phyloP scores from a whole-genome alignment of 2,797 vertebrate species.

The Iguana delicatissima region DNA sequence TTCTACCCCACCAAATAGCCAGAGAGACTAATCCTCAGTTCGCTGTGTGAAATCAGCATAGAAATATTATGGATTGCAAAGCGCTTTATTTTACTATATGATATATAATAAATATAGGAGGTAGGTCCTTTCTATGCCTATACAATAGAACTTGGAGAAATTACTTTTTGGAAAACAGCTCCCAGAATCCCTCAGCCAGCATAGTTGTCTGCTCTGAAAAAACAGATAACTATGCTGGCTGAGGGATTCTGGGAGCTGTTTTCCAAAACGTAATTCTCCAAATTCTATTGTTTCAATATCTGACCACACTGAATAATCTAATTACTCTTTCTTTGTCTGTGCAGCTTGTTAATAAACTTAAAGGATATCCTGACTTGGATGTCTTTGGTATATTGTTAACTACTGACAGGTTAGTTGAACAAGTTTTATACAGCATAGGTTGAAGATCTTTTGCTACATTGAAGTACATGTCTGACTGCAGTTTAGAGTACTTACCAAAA shows the following conservation, averaged over 20 bases:
- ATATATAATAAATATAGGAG: not conserved
- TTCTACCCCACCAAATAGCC: not conserved
- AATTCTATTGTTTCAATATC: too few relatives aligned
- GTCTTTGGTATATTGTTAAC: slow-evolving; percentile 27
- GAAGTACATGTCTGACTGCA: not conserved
- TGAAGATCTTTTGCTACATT: slow-evolving; percentile 20
- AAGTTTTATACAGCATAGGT: slow-evolving; percentile 18
- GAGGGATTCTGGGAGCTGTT: too few relatives aligned
- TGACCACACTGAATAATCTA: not conserved
- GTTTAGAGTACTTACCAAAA: not conserved
- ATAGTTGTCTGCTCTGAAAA: too few relatives aligned
- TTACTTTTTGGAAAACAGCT: too few relatives aligned
- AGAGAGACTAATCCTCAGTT: not conserved
- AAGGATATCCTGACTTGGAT: accelerated
- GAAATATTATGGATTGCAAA: not conserved
- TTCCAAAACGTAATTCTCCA: too few relatives aligned
- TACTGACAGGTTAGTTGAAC: slow-evolving; percentile 11
- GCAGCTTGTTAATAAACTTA: slow-evolving; percentile 7
- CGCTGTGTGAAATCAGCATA: not conserved
- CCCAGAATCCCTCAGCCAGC: too few relatives aligned
- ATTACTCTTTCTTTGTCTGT: not conserved
- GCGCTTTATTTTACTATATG: not conserved
- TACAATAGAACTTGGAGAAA: too few relatives aligned
- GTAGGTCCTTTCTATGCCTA: not conserved
- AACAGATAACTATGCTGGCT: too few relatives aligned